These are phyloP conservation scores for Penaeus vannamei DNA, from an alignment of 1,140 invertebrate species.

Conservation along the genomic window DNA sequence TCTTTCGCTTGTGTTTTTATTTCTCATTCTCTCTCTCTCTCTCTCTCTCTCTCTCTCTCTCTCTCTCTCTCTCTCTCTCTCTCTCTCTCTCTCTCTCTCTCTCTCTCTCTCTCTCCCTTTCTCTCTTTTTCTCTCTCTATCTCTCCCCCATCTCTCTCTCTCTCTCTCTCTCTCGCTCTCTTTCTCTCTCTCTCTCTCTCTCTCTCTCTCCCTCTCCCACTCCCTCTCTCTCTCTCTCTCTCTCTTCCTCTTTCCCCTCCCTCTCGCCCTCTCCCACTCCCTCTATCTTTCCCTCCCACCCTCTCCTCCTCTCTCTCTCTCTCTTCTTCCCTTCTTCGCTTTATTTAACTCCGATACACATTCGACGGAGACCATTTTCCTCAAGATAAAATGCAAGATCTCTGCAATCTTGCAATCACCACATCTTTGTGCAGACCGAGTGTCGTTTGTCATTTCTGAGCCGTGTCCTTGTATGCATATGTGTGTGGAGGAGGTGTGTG, in stretches of 20 bases:
- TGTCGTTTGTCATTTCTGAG: too few relatives aligned
- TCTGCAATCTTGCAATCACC: too few relatives aligned
- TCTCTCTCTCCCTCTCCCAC: neutral
- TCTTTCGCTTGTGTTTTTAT: neutral
- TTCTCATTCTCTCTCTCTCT: slow-evolving; percentile 20
- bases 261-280: neutral
- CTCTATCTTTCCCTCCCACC: neutral
- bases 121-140: neutral
- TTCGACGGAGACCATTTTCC: too few relatives aligned
- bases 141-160: neutral
- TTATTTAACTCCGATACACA: slow-evolving; percentile 20
- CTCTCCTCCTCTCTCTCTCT: neutral
- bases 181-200: neutral
- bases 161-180: slow-evolving; percentile 2
- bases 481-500: too few relatives aligned
- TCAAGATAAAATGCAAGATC: too few relatives aligned
- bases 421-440: too few relatives aligned
- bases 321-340: too few relatives aligned
- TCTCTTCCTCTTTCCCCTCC: slow-evolving; percentile 25
- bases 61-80: neutral
- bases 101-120: neutral
- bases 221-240: slow-evolving; percentile 24
- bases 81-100: neutral
- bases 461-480: too few relatives aligned
- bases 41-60: slow-evolving; percentile 5